Evolutionary conservation across 2,113 vertebrate genomes (phyloP).

Genomic region (Myanophis thanlyinensis): DNA sequence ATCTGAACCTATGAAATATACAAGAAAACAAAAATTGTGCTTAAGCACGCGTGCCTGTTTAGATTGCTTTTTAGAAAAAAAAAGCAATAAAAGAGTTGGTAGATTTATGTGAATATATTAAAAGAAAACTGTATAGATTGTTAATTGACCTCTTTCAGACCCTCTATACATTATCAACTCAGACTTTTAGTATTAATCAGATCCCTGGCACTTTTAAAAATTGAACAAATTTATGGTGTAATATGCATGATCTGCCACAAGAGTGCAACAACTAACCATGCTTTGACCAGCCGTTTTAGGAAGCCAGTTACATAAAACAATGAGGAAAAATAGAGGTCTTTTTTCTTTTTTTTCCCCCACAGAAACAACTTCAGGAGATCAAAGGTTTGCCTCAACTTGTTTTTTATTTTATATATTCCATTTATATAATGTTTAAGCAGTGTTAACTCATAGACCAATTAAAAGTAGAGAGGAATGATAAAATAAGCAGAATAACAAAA

Average conservation of each 20-base stretch:
- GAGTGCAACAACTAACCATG: conserved; percentile 51
- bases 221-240: not conserved
- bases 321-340: not conserved
- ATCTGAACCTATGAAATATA: not conserved
- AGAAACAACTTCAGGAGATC: not conserved
- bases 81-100: not conserved
- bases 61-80: not conserved
- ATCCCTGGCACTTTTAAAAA: not conserved
- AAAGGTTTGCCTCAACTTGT: not conserved
- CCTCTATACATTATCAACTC: not conserved
- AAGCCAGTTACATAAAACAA: not conserved
- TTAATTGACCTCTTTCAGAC: not conserved
- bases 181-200: not conserved
- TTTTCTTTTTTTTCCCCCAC: not conserved
- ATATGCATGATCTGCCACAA: conserved; percentile 37
- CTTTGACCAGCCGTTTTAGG: not conserved
- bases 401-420: not conserved
- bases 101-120: not conserved
- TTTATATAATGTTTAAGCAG: not conserved
- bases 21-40: not conserved
- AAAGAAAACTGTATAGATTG: not conserved
- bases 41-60: not conserved
- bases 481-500: not conserved
- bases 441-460: not conserved
- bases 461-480: not conserved